A percentile compares a stretch with the other conserved stretches of the same genome.
Evolutionary conservation across 2,113 vertebrate genomes (phyloP).

Genomic region (Malurus cyaneus): DNA sequence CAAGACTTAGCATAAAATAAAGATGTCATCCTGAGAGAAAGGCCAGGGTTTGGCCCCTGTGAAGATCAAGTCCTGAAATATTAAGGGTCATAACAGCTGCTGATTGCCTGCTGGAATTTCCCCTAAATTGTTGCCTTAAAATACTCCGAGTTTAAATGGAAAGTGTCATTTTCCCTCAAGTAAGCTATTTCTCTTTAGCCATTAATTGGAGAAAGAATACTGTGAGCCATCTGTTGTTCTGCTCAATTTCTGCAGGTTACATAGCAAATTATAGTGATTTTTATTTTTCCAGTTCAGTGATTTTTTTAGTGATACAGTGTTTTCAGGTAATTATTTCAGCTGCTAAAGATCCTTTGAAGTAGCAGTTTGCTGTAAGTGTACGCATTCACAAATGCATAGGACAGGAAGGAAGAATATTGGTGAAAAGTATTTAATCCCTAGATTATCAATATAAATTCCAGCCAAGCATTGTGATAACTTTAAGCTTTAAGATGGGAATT

Average conservation of each 20-base stretch:
- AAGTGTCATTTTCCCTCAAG: constrained; percentile 18
- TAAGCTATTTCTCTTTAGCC: constrained; percentile 22
- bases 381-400: background rate
- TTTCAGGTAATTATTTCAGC: constrained; percentile 26
- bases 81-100: background rate
- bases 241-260: constrained; percentile 1
- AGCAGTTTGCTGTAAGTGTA: background rate
- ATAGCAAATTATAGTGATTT: background rate
- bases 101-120: constrained; percentile 23
- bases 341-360: background rate
- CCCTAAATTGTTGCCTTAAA: constrained; percentile 5
- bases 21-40: background rate
- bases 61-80: constrained; percentile 20
- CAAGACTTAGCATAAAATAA: constrained; percentile 20
- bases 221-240: constrained; percentile 19
- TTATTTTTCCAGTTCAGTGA: background rate
- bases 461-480: background rate
- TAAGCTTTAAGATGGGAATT: background rate
- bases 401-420: background rate
- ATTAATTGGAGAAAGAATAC: constrained; percentile 32
- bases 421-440: background rate
- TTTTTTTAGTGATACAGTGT: background rate
- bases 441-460: background rate
- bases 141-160: constrained; percentile 11
- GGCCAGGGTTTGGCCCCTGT: background rate